A percentile compares a stretch with the other conserved stretches of the same genome.
phyloP scores from a whole-genome alignment of 2,888 invertebrate species.

The Drosophila lutescens region DNA sequence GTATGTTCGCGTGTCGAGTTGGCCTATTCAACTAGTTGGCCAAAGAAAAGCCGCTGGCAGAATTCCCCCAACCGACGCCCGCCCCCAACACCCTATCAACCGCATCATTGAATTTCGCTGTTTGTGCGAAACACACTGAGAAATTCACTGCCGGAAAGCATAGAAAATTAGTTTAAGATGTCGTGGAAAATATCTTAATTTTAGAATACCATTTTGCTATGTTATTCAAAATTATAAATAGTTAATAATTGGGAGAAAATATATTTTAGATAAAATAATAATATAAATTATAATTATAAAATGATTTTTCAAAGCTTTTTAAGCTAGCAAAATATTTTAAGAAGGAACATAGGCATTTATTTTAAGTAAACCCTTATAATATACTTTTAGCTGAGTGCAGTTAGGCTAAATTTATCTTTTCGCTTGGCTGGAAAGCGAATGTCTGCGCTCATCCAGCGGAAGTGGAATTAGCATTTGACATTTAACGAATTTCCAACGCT shows the following conservation, averaged over 20 bases:
- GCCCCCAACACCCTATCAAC: background rate
- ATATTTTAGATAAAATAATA: too few species aligned
- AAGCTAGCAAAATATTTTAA: too few species aligned
- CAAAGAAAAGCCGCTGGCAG: slow-evolving; percentile 26
- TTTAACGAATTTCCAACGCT: slow-evolving; percentile 40
- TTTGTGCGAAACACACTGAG: slow-evolving; percentile 35
- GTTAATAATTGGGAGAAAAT: too few species aligned
- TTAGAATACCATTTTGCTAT: too few species aligned
- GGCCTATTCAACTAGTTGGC: slow-evolving; percentile 67
- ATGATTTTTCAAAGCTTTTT: too few species aligned
- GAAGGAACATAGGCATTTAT: too few species aligned
- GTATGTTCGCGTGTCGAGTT: slow-evolving; percentile 57
- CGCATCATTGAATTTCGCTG: slow-evolving; percentile 55
- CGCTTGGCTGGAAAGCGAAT: slow-evolving; percentile 46
- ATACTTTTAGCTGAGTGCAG: background rate
- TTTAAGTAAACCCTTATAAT: too few species aligned
- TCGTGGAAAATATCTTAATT: too few species aligned
- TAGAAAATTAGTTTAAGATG: too few species aligned
- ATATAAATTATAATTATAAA: too few species aligned
- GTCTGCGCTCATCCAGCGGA: slow-evolving; percentile 50
- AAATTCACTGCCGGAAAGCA: slow-evolving; percentile 12
- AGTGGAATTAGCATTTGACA: slow-evolving; percentile 72
- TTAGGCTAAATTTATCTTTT: slow-evolving; percentile 29
- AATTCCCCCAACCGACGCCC: background rate
- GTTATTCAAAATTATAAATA: too few species aligned